Evolutionary conservation across 2,113 vertebrate species (phyloP), one percentile per base, ranked within the genome.

Genomic region (Calidris pugnax): DNA sequence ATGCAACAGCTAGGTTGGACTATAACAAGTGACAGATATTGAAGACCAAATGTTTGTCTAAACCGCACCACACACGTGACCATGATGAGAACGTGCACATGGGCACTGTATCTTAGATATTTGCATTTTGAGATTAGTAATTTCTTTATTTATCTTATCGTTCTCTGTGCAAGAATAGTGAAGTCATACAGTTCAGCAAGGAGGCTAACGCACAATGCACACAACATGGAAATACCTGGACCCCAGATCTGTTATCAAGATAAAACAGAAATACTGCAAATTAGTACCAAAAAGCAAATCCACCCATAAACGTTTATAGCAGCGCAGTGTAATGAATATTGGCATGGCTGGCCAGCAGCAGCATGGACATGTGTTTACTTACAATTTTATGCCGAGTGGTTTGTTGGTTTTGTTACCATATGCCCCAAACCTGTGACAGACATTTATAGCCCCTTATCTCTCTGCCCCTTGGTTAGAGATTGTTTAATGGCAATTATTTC

Each of bases 1-100:
- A 74, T 98, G 83, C 97, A 98, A 88, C 98, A 98, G 81, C 95
- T 99, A 78, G 99, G 99, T 99, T 96, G 97, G 98, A 63, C 30
- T 59, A 6, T 35, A 63, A 64, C 27, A 64, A 81, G 39, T 59
- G 51, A 51, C 6, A 51, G 23, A 6, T 85, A 27, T 45, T 68
- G 16, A 74, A 67, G 43, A 51, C 20, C 33, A 91, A 72, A 79
- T 2, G 0, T 50, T 53, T 80, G 22, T 50, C 57, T 80, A 32
- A 88, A 68, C 57, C 60, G 35, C 14, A 62, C 26, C 50, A 33
- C 4, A 37, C 12, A 55, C 0, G 0, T 43, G 47, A 23, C 33
- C 37, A 28, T 50, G 47, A 62, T 41, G 37, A 91, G 28, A 91
- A 79, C 5, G 6, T 35, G 39, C 18, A 66, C 27, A 8, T 57